Percentiles rank a stretch among this genome's conserved stretches.
Evolutionary conservation across 2,888 invertebrate genomes (phyloP).

Genomic region (Leucoma salicis): DNA sequence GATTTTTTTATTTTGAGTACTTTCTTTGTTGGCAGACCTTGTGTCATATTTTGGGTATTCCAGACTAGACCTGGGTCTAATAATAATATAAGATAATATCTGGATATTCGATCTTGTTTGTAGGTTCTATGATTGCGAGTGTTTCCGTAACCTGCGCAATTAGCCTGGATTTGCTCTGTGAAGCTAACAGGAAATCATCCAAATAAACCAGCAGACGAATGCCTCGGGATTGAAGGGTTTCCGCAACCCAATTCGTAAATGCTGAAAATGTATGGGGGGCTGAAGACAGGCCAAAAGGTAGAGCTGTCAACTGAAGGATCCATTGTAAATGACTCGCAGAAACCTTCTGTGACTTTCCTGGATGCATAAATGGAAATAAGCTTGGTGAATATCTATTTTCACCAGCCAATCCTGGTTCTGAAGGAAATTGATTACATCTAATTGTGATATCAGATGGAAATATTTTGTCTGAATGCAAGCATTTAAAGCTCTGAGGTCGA

Average conservation of each 20-base stretch:
- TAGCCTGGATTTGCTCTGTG: conserved; percentile 1
- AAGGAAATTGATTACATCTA: conserved; percentile 18
- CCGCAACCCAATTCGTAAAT: conserved; percentile 6
- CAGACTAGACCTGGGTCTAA: conserved; percentile 4
- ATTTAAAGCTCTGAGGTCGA: conserved; percentile 17
- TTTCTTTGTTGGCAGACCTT: background rate
- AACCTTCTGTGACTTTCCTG: conserved; percentile 7
- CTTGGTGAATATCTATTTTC: conserved; percentile 11
- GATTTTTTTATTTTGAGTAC: background rate
- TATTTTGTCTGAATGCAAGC: conserved; percentile 7
- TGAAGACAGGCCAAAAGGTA: conserved; percentile 10
- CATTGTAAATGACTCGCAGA: conserved; percentile 8
- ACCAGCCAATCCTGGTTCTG: conserved; percentile 15
- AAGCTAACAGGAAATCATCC: conserved; percentile 7
- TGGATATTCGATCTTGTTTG: conserved; percentile 17
- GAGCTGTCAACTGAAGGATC: conserved; percentile 7
- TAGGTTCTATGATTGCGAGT: conserved; percentile 10
- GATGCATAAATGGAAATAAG: conserved; percentile 10
- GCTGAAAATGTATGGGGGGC: conserved; percentile 4
- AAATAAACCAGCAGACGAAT: conserved; percentile 6
- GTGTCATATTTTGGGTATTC: background rate
- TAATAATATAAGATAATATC: conserved; percentile 17
- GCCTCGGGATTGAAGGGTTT: background rate
- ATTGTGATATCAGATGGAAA: conserved; percentile 23
- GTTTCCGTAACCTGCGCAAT: conserved; percentile 10